These are phyloP conservation scores for Cephalotes varians DNA, from an alignment of 2,888 invertebrate species.

Conservation along the genomic window DNA sequence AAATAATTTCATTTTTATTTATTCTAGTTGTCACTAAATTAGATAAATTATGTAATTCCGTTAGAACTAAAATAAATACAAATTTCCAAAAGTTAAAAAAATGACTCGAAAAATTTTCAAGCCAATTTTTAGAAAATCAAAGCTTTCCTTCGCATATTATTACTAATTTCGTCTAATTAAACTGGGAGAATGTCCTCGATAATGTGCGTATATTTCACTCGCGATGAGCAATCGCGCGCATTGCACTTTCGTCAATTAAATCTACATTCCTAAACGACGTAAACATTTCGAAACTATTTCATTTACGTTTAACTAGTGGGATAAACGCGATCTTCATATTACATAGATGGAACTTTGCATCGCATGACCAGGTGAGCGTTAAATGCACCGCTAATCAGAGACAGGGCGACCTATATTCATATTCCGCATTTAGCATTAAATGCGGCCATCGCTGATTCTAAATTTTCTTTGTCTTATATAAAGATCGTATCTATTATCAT, in stretches of 20 bases:
- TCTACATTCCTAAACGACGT: neutral
- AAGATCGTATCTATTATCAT: neutral
- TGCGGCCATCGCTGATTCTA: neutral
- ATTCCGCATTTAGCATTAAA: conserved; percentile 15
- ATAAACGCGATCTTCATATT: conserved; percentile 26
- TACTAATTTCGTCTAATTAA: neutral
- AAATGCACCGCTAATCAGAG: conserved; percentile 15
- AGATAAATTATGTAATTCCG: neutral
- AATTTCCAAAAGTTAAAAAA: neutral
- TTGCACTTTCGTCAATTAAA: conserved; percentile 5
- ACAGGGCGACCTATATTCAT: conserved; percentile 8
- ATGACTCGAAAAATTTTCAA: neutral
- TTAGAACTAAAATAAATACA: conserved; percentile 5
- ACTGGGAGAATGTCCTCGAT: neutral
- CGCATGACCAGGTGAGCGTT: conserved; percentile 11
- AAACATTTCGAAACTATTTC: neutral
- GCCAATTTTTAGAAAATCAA: neutral
- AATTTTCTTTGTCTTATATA: conserved; percentile 5
- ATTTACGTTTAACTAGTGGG: neutral
- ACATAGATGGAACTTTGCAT: neutral
- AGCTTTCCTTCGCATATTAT: neutral
- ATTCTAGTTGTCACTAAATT: neutral
- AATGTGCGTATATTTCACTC: neutral
- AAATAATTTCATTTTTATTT: neutral
- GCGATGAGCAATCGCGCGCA: neutral